Base-by-base conservation (phyloP, 2,888 invertebrate species). In the Catocala nupta region DNA sequence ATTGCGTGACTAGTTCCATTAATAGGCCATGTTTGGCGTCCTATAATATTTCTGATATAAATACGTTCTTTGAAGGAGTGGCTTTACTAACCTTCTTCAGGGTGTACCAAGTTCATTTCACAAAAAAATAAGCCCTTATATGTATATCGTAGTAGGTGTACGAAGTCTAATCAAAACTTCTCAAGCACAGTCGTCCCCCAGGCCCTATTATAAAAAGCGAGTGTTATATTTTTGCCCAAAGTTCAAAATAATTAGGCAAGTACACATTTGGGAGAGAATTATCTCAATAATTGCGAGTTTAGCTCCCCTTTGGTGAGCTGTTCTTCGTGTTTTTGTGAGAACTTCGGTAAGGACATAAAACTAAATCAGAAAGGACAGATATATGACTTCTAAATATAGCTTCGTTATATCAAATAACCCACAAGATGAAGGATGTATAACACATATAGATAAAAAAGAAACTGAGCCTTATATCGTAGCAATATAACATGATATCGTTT, bases 1-100 rank as follows among this genome's bases (percentile, higher is more conserved):
- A 64, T 88, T 79, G 88, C 89, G 88, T 90, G 89, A 86, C 86
- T 59, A 65, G 67, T 76, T 77, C 77, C 83, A 89, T 89, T 88
- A 84, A 78, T 75, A 39, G 58, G 73, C 69, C 65, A 75, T 79
- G 78, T 86, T 84, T 81, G 70, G 62, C 75, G 81, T 86, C 82
- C 80, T 82, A 82, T 79, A 79, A 75, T 76, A 78, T 85, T 88
- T 81, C 25, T 77, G 81, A 72, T 70, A 77, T 71, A 66, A 77
- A 61, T 55, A 52, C 67, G 59, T 57, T 64, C 80, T 80, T 81
- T 80, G 78, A 75, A 82, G 81, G 82, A 77, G 81, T 78, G 82
- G 81, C 79, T 48, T 70, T 64, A 65, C 56, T 73, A 65, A 71
- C 59, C 63, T 66, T 67, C 55, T 75, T 71, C 63, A 67, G 11